Evolutionary conservation across 2,888 invertebrate genomes (phyloP).

Genomic region (Acheta domesticus): DNA sequence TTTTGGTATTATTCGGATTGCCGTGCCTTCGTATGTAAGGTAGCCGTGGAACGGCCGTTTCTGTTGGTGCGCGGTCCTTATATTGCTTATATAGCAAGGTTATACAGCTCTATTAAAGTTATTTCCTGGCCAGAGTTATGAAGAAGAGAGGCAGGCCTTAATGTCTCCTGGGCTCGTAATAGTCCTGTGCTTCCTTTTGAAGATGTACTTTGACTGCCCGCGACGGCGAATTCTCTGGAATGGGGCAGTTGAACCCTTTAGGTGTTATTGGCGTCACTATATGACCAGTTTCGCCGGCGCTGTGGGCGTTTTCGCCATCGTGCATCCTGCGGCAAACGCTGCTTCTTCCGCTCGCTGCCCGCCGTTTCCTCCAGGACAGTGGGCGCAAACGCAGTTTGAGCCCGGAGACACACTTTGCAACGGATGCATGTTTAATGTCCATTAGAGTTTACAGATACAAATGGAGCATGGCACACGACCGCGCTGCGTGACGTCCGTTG

Average conservation of each 20-base stretch:
- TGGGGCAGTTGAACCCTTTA: neutral
- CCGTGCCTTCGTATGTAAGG: neutral
- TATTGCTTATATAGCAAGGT: neutral
- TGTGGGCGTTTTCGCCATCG: neutral
- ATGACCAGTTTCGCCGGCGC: neutral
- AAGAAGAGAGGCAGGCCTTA: neutral
- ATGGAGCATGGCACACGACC: too few relatives aligned
- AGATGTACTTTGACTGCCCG: neutral
- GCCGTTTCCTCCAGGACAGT: neutral
- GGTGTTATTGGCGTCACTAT: conserved; percentile 3
- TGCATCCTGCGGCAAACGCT: neutral
- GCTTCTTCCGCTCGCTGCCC: neutral
- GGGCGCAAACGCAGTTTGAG: neutral
- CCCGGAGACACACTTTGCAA: neutral
- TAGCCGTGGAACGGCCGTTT: neutral
- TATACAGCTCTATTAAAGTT: neutral
- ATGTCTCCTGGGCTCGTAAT: neutral
- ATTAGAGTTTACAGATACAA: too few relatives aligned
- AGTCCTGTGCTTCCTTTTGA: neutral
- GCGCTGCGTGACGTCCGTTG: too few relatives aligned
- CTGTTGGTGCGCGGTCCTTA: neutral
- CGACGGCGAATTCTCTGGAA: neutral
- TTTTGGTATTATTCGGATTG: neutral
- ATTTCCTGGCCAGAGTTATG: neutral
- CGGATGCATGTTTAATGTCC: too few relatives aligned